Evolutionary conservation across 2,797 vertebrate species (phyloP).

Genomic region (Chelon auratus): DNA sequence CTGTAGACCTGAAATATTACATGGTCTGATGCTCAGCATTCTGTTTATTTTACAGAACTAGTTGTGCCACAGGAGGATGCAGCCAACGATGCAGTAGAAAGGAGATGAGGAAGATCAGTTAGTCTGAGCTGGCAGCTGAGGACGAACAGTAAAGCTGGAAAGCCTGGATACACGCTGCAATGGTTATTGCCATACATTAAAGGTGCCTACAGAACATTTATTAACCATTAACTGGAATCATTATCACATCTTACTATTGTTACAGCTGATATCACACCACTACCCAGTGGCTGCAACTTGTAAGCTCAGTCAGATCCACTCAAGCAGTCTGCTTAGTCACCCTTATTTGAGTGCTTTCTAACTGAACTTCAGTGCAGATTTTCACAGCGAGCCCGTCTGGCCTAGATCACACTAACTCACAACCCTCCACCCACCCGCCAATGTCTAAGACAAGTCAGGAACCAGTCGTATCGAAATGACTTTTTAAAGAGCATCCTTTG

Average conservation of each 20-base stretch:
- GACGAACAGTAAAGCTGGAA: conserved; percentile 36
- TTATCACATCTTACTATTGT: conserved; percentile 22
- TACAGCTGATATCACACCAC: conserved; percentile 17
- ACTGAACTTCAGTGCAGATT: conserved; percentile 39
- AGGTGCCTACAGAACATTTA: conserved; percentile 4
- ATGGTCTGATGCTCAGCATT: conserved; percentile 49
- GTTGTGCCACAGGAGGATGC: conserved; percentile 42
- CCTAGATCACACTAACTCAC: conserved; percentile 44
- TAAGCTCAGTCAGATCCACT: conserved; percentile 21
- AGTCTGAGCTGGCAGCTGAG: conserved; percentile 38
- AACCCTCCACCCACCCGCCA: conserved; percentile 35
- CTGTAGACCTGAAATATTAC: conserved; percentile 46
- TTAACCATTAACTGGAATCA: conserved; percentile 15
- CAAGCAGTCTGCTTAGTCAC: conserved; percentile 41
- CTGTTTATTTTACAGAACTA: conserved; percentile 54
- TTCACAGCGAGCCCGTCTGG: conserved; percentile 46
- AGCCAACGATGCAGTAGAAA: conserved; percentile 53
- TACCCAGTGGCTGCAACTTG: conserved; percentile 4
- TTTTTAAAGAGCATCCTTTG: conserved; percentile 68
- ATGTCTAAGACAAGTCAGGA: conserved; percentile 55
- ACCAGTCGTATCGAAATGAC: conserved; percentile 65
- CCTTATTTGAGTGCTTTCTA: conserved; percentile 28
- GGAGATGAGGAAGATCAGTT: conserved; percentile 38
- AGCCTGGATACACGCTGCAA: conserved; percentile 17
- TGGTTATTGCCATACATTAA: conserved; percentile 37